Evolutionary conservation across 2,797 vertebrate species (phyloP).

Genomic region (Periophthalmus magnuspinnatus): DNA sequence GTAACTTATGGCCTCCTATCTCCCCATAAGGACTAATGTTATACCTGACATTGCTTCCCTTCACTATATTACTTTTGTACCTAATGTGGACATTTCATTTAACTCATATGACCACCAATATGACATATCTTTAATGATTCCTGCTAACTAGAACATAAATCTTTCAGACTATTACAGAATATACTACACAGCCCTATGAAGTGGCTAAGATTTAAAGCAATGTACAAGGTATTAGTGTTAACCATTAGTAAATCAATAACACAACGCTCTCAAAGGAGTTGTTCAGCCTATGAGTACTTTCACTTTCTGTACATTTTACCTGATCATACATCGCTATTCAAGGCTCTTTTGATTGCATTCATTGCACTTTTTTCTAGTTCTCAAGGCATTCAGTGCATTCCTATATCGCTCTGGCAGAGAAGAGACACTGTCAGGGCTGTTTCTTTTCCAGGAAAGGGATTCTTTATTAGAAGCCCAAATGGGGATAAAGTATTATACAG

Average conservation of each 20-base stretch:
- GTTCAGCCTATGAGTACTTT: constrained; percentile 16
- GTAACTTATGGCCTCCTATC: constrained; percentile 1
- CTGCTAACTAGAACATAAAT: constrained; percentile 13
- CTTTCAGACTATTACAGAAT: constrained; percentile 11
- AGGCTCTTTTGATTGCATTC: constrained; percentile 9
- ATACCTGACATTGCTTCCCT: constrained; percentile 12
- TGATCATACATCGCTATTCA: constrained; percentile 1
- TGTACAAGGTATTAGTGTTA: constrained; percentile 13
- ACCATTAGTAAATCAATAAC: constrained; percentile 18
- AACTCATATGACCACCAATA: constrained; percentile 6
- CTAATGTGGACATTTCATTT: constrained; percentile 16
- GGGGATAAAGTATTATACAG: constrained; percentile 26
- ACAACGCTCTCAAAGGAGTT: constrained; percentile 15
- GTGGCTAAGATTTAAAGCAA: constrained; percentile 18
- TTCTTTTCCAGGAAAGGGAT: constrained; percentile 51
- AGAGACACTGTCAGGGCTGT: constrained; percentile 35
- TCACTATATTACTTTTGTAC: constrained; percentile 13
- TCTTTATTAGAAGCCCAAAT: constrained; percentile 52
- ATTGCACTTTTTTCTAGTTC: background rate
- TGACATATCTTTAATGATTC: constrained; percentile 13
- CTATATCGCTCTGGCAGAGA: constrained; percentile 16
- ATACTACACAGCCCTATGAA: constrained; percentile 6
- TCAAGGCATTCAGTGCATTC: constrained; percentile 7
- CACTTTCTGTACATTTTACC: constrained; percentile 9
- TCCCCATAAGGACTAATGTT: constrained; percentile 8